These are phyloP conservation scores for Listronotus bonariensis DNA, from an alignment of 1,140 invertebrate genomes.

Conservation along the genomic window DNA sequence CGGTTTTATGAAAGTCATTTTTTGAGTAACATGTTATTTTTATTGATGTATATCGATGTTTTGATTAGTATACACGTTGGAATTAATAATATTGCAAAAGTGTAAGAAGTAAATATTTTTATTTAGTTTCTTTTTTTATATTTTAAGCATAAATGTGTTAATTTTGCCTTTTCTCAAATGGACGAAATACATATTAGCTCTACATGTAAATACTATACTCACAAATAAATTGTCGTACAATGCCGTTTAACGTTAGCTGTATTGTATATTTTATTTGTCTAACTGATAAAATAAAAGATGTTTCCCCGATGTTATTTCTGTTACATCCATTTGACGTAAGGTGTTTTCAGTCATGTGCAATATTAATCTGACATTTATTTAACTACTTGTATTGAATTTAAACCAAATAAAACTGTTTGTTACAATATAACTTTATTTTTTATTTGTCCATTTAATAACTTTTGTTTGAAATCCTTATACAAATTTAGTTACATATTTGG, in stretches of 20 bases:
- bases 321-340: slow-evolving; percentile 54
- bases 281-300: slow-evolving; percentile 31
- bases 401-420: slow-evolving; percentile 58
- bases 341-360: slow-evolving; percentile 56
- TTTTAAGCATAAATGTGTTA: slow-evolving; percentile 38
- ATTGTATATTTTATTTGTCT: slow-evolving; percentile 43
- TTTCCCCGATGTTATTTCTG: slow-evolving; percentile 44
- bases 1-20: slow-evolving; percentile 5
- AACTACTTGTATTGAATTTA: slow-evolving; percentile 57
- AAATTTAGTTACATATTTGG: too few species aligned
- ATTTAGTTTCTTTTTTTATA: slow-evolving; percentile 35
- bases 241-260: slow-evolving; percentile 43
- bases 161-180: slow-evolving; percentile 48
- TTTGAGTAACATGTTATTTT: slow-evolving; percentile 41
- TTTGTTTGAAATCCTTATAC: too few species aligned
- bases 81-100: slow-evolving; percentile 21
- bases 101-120: slow-evolving; percentile 39
- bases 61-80: slow-evolving; percentile 26
- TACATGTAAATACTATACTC: slow-evolving; percentile 50
- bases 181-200: slow-evolving; percentile 51
- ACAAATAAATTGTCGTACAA: slow-evolving; percentile 50
- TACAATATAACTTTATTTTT: slow-evolving; percentile 40
- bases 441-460: not conserved
- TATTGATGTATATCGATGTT: slow-evolving; percentile 35
- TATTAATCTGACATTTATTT: slow-evolving; percentile 56